These are phyloP conservation scores for Leucoraja erinaceus DNA, from an alignment of 2,113 vertebrate genomes.

Conservation along the genomic window DNA sequence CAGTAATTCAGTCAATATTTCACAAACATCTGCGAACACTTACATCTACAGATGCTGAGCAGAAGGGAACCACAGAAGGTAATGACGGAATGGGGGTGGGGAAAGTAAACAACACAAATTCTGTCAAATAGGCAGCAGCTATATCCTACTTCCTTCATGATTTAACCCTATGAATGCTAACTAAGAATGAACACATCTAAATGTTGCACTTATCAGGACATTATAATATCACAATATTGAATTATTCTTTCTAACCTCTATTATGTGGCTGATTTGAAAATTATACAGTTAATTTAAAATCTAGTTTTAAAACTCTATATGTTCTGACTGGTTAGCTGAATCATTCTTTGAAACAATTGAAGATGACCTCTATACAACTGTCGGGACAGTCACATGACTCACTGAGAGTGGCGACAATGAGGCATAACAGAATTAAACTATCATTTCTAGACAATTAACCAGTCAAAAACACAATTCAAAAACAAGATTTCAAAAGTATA, in stretches of 20 bases:
- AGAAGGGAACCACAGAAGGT: slow-evolving; percentile 42
- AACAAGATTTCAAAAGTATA: not conserved
- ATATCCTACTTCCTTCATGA: slow-evolving; percentile 42
- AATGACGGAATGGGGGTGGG: slow-evolving; percentile 32
- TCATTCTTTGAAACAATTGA: not conserved
- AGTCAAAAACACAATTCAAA: not conserved
- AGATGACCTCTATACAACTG: not conserved
- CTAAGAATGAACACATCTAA: not conserved
- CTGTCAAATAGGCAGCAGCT: slow-evolving; percentile 42
- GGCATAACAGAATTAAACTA: not conserved
- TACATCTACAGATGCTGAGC: slow-evolving; percentile 43
- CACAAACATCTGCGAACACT: slow-evolving; percentile 35
- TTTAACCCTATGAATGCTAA: slow-evolving; percentile 38
- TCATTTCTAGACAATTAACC: not conserved
- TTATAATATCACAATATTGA: not conserved
- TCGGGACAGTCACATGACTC: not conserved
- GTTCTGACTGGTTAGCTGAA: slow-evolving; percentile 1
- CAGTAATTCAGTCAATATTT: slow-evolving; percentile 36
- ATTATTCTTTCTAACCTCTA: not conserved
- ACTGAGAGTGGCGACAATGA: not conserved
- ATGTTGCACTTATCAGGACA: not conserved
- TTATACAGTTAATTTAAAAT: not conserved
- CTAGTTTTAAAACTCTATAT: not conserved
- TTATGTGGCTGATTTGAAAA: not conserved
- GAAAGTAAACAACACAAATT: slow-evolving; percentile 36